Percentiles rank a stretch among this genome's conserved stretches.
phyloP scores from a whole-genome alignment of 2,113 vertebrate species.

The Ascaphus truei region DNA sequence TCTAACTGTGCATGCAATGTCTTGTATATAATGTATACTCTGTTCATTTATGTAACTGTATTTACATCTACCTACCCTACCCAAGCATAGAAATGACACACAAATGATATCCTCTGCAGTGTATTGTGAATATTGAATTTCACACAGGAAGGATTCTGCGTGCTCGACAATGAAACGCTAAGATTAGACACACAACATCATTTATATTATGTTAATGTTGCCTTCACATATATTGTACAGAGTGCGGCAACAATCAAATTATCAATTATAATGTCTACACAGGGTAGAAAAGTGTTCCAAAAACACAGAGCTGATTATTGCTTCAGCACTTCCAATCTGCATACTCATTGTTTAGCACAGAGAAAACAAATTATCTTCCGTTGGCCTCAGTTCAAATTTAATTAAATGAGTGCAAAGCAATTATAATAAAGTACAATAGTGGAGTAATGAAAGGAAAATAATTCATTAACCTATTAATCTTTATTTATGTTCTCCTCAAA shows the following conservation, averaged over 20 bases:
- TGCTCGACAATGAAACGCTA: slow-evolving; percentile 59
- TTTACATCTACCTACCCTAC: background rate
- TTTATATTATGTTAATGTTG: slow-evolving; percentile 82
- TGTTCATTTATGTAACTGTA: too few relatives aligned
- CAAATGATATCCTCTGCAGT: slow-evolving; percentile 20
- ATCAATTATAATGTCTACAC: slow-evolving; percentile 84
- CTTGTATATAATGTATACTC: too few relatives aligned
- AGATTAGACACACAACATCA: slow-evolving; percentile 76
- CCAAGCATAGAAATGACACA: background rate
- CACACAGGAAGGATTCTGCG: background rate
- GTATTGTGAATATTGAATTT: slow-evolving; percentile 17
- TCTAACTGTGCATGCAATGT: too few relatives aligned
- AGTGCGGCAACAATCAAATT: slow-evolving; percentile 81
- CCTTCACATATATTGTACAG: slow-evolving; percentile 80
- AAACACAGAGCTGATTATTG: slow-evolving; percentile 80
- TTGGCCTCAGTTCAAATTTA: slow-evolving; percentile 93
- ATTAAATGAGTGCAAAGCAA: slow-evolving; percentile 91
- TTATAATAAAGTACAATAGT: slow-evolving; percentile 90
- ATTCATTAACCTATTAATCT: slow-evolving; percentile 96
- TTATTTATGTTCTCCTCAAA: slow-evolving; percentile 86
- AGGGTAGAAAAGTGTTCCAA: slow-evolving; percentile 77
- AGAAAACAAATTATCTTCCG: slow-evolving; percentile 96
- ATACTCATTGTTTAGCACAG: slow-evolving; percentile 91
- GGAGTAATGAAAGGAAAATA: slow-evolving; percentile 97
- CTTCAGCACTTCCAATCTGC: slow-evolving; percentile 85